Evolutionary conservation across 2,797 vertebrate species (phyloP).

Genomic region (Lutra lutra): DNA sequence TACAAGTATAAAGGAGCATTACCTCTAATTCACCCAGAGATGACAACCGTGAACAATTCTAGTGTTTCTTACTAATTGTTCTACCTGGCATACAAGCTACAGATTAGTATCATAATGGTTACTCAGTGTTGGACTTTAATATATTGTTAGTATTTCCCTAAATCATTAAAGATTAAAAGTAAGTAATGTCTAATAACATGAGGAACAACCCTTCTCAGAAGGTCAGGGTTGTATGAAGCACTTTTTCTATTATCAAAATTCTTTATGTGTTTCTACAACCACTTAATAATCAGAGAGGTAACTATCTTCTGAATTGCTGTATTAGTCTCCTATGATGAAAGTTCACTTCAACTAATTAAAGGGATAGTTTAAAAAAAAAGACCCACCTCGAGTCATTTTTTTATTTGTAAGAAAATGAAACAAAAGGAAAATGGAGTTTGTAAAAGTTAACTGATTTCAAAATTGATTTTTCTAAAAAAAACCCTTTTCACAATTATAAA

Average conservation of each 20-base stretch:
- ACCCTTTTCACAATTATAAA: no score
- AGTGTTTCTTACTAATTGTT: constrained; percentile 45
- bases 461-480: neutral
- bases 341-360: constrained; percentile 28
- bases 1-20: constrained; percentile 34
- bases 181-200: neutral
- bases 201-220: neutral
- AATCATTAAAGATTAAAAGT: constrained; percentile 42
- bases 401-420: constrained; percentile 50
- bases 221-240: neutral
- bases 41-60: constrained; percentile 46
- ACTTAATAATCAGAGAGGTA: constrained; percentile 22
- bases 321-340: neutral
- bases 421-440: constrained; percentile 29
- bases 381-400: neutral
- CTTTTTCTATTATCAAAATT: constrained; percentile 52
- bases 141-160: neutral
- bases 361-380: neutral
- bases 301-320: neutral
- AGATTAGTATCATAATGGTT: constrained; percentile 46
- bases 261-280: constrained; percentile 35
- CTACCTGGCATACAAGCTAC: constrained; percentile 10
- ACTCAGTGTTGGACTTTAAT: constrained; percentile 22
- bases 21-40: constrained; percentile 22
- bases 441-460: constrained; percentile 36